Conservation (phyloP, 1,140 invertebrate genomes). For the Sipha flava region DNA sequence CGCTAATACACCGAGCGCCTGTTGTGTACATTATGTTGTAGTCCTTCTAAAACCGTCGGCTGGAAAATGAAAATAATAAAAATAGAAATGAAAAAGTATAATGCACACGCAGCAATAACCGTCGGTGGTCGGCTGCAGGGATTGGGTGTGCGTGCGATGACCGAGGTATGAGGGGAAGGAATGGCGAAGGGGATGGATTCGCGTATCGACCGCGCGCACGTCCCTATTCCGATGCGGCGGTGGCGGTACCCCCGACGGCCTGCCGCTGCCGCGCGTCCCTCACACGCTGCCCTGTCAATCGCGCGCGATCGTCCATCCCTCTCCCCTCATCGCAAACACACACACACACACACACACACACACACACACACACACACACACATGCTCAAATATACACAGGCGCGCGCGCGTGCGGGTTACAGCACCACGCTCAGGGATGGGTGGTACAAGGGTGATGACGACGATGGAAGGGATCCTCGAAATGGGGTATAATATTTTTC, state of each 20-base stretch:
- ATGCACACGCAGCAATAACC: not conserved
- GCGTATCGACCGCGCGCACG: constrained; percentile 6
- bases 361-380: not conserved
- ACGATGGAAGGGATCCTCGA: not conserved
- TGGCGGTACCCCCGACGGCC: not conserved
- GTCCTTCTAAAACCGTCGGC: too few species aligned
- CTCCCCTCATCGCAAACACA: too few species aligned
- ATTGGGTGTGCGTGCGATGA: not conserved
- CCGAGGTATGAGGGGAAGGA: not conserved
- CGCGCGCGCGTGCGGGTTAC: not conserved
- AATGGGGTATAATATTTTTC: constrained; percentile 18
- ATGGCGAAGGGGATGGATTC: not conserved
- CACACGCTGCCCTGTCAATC: constrained; percentile 3
- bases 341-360: not conserved
- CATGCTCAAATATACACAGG: not conserved
- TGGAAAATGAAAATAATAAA: not conserved
- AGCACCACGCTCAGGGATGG: too few species aligned
- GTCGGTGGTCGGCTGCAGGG: not conserved
- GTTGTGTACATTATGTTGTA: too few species aligned
- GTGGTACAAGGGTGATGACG: too few species aligned
- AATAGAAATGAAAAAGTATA: not conserved
- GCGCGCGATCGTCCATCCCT: not conserved
- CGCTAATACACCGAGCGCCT: too few species aligned
- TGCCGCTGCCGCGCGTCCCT: not conserved
- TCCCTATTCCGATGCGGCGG: not conserved